Base-by-base conservation (phyloP, 2,797 vertebrate genomes). In the Myotis vivesi region DNA sequence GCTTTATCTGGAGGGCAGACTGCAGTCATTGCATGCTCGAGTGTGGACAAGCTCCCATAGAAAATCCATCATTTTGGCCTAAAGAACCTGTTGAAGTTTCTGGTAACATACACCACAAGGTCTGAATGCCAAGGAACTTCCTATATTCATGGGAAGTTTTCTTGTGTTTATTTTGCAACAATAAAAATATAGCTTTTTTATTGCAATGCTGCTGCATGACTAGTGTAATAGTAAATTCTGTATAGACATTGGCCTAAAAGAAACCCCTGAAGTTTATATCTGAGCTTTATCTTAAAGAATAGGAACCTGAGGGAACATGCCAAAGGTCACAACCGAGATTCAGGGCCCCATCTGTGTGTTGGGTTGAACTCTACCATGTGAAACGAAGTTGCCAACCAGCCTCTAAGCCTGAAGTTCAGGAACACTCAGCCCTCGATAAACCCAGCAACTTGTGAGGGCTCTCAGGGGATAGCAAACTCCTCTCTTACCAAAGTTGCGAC, bases 391-490 rank as follows among this genome's bases (percentile, higher is more conserved):
- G 66, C 8, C 59, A 36, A 38, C 49, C 64, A 57, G 30, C 41
- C 51, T 87, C 38, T 91, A 57, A 55, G 59, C 57, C 57, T 86
- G 5, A 75, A 25, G n/a, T 86, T 92, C 72, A 41, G 25, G 36
- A 71, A 51, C 36, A 55, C 2, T 81, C 12, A 62, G 53, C 19
- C 30, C 23, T 30, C 20, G 22, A 55, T 46, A 90, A 81, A 81
- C 30, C 62, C 25, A 30, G n/a, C 1, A n/a, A 33, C 76, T 23
- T 36, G 64, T 30, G 20, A 33, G 38, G 57, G 55, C 69, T 93
- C 83, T 93, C 20, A 38, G 57, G 28, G 25, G 9, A 76, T 93
- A 77, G 82, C 51, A 94, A 30, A 72, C 80, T 92, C 68, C 91
- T 75, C 69, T 77, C 41, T 28, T 44, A 92, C 36, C 46, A 36